These are phyloP conservation scores for Periophthalmodon schlosseri DNA, from an alignment of 2,113 vertebrate genomes.

Conservation along the genomic window DNA sequence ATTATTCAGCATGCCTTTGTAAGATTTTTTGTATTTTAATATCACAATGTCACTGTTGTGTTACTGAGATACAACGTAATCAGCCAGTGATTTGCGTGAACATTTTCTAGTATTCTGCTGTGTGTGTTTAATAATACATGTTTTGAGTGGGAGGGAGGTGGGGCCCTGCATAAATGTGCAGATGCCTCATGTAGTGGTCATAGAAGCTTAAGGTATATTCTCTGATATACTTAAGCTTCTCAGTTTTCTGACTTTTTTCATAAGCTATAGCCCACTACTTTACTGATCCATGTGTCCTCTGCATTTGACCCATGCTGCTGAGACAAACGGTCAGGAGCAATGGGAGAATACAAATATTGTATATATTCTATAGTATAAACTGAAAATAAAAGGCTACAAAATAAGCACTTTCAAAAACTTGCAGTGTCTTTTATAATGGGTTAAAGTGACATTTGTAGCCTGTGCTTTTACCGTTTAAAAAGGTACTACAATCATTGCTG, in stretches of 20 bases:
- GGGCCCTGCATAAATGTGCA: conserved; percentile 1
- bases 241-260: neutral
- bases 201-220: neutral
- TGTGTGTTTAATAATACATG: conserved; percentile 1
- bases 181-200: neutral
- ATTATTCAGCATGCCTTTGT: neutral
- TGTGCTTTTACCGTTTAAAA: no score
- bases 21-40: neutral
- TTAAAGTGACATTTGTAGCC: no score
- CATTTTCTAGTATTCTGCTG: neutral
- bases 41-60: neutral
- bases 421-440: no score
- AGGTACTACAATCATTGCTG: no score
- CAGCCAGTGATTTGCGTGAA: neutral
- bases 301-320: neutral
- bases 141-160: neutral
- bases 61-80: neutral
- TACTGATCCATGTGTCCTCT: neutral
- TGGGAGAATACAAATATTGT: no score
- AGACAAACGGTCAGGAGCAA: neutral
- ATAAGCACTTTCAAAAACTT: no score
- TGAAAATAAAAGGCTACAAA: no score
- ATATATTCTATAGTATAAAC: no score
- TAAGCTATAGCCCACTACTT: neutral
- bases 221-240: neutral